Evolutionary conservation across 2,888 invertebrate species (phyloP).

Genomic region (Diabrotica balteata): DNA sequence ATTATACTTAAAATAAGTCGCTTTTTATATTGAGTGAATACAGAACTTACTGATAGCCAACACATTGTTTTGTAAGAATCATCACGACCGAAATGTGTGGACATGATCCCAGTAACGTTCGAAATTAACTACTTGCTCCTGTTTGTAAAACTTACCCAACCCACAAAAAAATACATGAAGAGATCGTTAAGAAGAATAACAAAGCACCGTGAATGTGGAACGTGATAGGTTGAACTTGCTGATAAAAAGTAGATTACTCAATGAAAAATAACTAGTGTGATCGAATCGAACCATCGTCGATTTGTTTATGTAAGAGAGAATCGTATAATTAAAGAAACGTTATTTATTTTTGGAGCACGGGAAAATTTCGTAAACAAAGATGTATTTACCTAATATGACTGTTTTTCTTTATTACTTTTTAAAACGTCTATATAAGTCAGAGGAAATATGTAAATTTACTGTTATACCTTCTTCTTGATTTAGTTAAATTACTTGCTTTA

Average conservation of each 20-base stretch:
- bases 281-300: too few relatives aligned
- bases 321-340: too few relatives aligned
- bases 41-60: too few relatives aligned
- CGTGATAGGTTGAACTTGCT: slow-evolving; percentile 34
- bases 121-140: neutral
- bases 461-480: too few relatives aligned
- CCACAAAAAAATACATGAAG: slow-evolving; percentile 3
- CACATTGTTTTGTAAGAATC: neutral
- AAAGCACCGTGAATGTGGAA: slow-evolving; percentile 18
- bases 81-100: neutral
- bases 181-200: slow-evolving; percentile 2
- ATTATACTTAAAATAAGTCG: neutral
- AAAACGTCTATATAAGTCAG: too few relatives aligned
- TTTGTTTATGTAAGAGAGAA: too few relatives aligned
- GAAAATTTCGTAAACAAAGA: too few relatives aligned
- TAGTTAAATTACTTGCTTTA: too few relatives aligned
- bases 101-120: neutral
- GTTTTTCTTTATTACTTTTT: too few relatives aligned
- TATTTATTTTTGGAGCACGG: too few relatives aligned
- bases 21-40: neutral
- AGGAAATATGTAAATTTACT: too few relatives aligned
- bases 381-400: too few relatives aligned
- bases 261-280: neutral
- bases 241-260: slow-evolving; percentile 18
- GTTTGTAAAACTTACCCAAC: slow-evolving; percentile 7